Evolutionary conservation across 2,888 invertebrate species (phyloP).

Genomic region (Xanthia icteritia): DNA sequence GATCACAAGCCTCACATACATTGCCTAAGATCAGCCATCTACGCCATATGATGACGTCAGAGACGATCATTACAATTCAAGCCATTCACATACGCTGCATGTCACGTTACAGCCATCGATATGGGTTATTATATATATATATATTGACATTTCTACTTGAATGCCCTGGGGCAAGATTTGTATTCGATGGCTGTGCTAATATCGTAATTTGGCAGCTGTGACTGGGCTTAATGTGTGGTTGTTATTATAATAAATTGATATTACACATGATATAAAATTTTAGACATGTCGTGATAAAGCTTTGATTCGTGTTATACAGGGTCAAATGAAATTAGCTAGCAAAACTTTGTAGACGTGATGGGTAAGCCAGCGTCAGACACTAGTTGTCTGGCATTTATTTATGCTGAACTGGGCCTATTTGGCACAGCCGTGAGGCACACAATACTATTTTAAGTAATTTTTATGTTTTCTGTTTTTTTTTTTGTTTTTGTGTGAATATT

Average conservation of each 20-base stretch:
- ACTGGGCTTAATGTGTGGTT: neutral
- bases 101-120: slow-evolving; percentile 32
- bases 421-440: no score
- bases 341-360: no score
- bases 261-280: slow-evolving; percentile 2
- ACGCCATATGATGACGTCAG: slow-evolving; percentile 39
- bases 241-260: neutral
- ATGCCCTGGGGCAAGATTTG: slow-evolving; percentile 17
- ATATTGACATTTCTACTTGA: slow-evolving; percentile 14
- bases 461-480: no score
- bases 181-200: slow-evolving; percentile 33
- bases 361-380: no score
- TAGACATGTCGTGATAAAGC: neutral
- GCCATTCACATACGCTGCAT: slow-evolving; percentile 15
- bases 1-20: slow-evolving; percentile 8
- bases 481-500: no score
- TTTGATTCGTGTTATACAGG: neutral
- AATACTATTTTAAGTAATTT: no score
- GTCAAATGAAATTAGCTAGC: no score
- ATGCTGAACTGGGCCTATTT: no score
- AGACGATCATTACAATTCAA: slow-evolving; percentile 54
- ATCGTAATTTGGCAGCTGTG: slow-evolving; percentile 13
- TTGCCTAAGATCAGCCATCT: slow-evolving; percentile 16
- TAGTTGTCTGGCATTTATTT: no score
- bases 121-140: no score